Evolutionary conservation across 2,797 vertebrate species (phyloP).

Genomic region (Enteromius unitaeniatus): DNA sequence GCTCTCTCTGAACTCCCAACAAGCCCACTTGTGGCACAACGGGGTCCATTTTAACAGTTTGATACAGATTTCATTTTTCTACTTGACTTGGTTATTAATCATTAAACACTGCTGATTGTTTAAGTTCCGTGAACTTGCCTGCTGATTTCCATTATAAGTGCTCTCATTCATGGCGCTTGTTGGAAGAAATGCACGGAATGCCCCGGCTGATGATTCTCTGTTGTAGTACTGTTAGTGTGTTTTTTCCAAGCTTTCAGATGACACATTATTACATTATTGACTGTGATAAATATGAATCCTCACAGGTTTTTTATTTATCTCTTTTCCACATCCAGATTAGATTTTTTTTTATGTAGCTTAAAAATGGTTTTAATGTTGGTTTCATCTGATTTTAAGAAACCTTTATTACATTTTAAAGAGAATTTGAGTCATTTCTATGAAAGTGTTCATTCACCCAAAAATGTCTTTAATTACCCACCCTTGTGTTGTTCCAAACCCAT

Average conservation of each 20-base stretch:
- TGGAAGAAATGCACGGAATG: constrained; percentile 56
- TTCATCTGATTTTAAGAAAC: neutral
- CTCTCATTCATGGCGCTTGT: constrained; percentile 52
- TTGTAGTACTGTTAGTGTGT: constrained; percentile 50
- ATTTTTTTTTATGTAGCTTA: neutral
- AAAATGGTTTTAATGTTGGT: neutral
- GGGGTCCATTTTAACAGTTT: constrained; percentile 38
- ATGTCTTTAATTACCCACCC: too few species aligned
- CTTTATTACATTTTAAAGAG: neutral
- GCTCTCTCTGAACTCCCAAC: constrained; percentile 19
- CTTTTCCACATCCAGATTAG: constrained; percentile 34
- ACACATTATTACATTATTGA: constrained; percentile 53
- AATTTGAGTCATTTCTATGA: too few species aligned
- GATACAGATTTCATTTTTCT: constrained; percentile 62
- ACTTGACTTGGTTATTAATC: constrained; percentile 60
- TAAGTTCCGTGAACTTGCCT: constrained; percentile 62
- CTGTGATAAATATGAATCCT: constrained; percentile 72
- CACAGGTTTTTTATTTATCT: constrained; percentile 68
- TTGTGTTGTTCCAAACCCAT: too few species aligned
- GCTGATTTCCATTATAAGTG: constrained; percentile 60
- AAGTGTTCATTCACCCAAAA: too few species aligned
- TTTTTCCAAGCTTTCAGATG: constrained; percentile 57
- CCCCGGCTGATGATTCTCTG: constrained; percentile 45
- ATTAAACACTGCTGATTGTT: constrained; percentile 54
- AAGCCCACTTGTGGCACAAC: constrained; percentile 21